Base-by-base conservation (phyloP, 1,140 invertebrate genomes). In the Coboldia fuscipes region DNA sequence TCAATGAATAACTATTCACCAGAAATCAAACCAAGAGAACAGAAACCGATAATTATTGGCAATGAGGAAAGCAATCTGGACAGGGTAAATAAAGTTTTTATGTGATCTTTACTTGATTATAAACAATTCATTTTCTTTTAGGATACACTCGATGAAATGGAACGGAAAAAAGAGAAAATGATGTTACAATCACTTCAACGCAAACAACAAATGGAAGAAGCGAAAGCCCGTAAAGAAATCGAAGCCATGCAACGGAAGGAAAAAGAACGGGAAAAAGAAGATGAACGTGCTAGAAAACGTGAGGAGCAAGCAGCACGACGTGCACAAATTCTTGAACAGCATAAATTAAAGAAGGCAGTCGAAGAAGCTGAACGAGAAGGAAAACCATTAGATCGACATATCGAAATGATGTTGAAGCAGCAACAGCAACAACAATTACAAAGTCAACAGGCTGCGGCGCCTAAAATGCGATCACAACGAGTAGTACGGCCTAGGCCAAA, bases 271-370 rank as follows among this genome's bases (percentile, higher is more conserved):
- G 53, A 70, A 22, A 85, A 88, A 54, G 72, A 77, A 42, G 90
- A 97, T 46, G 74, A 86, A 43, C 72, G 75, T 43, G 63, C 70
- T 26, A 66, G 74, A 31, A 86, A 90, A 50, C 90, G 89, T 55
- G 80, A 86, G 42, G 88, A 96, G 50, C 89, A 96, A 51, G 75
- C 75, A 47, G 66, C 75, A 22, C 65, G 85, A 43, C 60, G 90
- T 38, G 77, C 86, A 39, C 66, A 67, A 38, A 97, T 97, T 54
- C 68, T 94, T 41, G 85, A 93, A 51, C 79, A 90, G 52, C 86
- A 97, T 60, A 85, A 89, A 58, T 66, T 93, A 42, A 88, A 93
- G 48, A 97, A 97, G 60, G 79, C 81, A 27, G 73, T 83, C 35
- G 83, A 90, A 56, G 85, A 92, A 62, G 80, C 81, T 27, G 82